Conservation (phyloP, 2,113 vertebrate species). For the Rhinolophus ferrumequinum region DNA sequence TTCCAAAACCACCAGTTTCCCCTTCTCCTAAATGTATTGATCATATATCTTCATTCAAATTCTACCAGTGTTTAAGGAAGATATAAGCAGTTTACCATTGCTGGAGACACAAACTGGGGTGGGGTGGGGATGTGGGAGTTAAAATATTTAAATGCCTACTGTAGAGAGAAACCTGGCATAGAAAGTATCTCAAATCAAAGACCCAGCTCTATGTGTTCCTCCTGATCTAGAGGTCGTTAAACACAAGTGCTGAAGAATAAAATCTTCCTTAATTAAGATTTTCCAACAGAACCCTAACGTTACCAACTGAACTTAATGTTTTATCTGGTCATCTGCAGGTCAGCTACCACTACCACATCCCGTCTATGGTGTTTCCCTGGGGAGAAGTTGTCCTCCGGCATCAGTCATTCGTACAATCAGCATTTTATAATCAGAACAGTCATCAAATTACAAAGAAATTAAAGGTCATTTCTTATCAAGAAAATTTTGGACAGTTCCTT, state of each 20-base stretch:
- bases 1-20: not conserved
- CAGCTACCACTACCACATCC: not conserved
- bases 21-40: not conserved
- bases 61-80: not conserved
- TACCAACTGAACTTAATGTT: not conserved
- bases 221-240: not conserved
- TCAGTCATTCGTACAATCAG: not conserved
- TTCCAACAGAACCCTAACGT: not conserved
- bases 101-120: not conserved
- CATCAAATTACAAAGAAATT: conserved; percentile 24
- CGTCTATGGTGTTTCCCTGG: not conserved
- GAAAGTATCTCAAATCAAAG: conserved; percentile 22
- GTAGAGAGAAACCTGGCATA: not conserved
- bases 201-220: not conserved
- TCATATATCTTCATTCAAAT: not conserved
- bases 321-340: not conserved
- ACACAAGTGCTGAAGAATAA: not conserved
- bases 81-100: not conserved
- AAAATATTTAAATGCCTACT: not conserved
- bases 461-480: not conserved
- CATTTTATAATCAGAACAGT: not conserved
- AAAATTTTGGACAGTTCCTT: not conserved
- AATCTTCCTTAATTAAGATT: conserved; percentile 31
- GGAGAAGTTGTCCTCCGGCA: not conserved
- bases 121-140: not conserved